Percentiles rank a stretch among this genome's conserved stretches.
These are phyloP conservation scores for Albula goreensis DNA, from an alignment of 2,113 vertebrate genomes.

Conservation along the genomic window DNA sequence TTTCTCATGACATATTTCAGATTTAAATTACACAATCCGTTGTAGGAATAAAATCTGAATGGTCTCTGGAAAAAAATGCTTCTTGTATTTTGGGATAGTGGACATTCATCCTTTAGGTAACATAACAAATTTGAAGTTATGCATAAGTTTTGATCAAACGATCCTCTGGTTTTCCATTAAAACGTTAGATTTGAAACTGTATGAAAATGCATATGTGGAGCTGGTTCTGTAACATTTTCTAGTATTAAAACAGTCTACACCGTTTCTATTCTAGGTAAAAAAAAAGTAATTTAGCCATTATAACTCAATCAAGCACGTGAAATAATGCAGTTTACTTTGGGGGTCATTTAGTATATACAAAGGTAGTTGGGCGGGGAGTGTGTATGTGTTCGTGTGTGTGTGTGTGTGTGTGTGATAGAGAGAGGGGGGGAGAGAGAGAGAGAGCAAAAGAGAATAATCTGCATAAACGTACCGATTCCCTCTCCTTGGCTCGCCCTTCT, in stretches of 20 bases:
- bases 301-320: not conserved
- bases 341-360: slow-evolving; percentile 1
- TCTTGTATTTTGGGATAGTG: not conserved
- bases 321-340: not conserved
- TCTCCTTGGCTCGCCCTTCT: slow-evolving; percentile 31
- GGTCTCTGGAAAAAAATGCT: not conserved
- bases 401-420: no score
- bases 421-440: not conserved
- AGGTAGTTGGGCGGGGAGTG: not conserved
- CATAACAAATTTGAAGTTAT: not conserved
- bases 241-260: not conserved
- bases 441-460: not conserved
- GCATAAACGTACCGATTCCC: slow-evolving; percentile 56
- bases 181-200: no score
- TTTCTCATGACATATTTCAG: no score
- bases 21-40: not conserved
- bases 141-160: not conserved
- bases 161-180: not conserved
- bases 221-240: no score
- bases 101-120: not conserved
- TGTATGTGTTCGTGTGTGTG: no score
- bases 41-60: no score
- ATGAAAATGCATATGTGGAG: no score
- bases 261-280: no score
- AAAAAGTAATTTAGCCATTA: not conserved